phyloP scores from a whole-genome alignment of 2,888 invertebrate species.

The Lepidocyrtinus sp. region DNA sequence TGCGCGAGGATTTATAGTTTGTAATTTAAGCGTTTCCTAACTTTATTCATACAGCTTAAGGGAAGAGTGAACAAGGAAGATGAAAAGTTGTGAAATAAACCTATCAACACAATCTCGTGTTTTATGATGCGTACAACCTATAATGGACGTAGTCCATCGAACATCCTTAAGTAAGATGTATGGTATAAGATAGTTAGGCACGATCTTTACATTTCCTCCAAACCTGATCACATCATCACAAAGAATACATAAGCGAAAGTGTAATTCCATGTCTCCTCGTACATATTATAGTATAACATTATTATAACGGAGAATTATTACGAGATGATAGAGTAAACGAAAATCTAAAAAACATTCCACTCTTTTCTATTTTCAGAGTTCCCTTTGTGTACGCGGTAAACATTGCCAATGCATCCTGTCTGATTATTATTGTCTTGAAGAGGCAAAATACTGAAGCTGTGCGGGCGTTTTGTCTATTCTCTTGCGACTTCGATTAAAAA shows the following conservation, averaged over 20 bases:
- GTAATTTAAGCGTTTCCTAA: no score
- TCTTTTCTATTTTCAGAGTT: not conserved
- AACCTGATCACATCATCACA: no score
- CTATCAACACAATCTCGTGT: no score
- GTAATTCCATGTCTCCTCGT: not conserved
- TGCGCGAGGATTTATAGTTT: no score
- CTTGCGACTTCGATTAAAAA: not conserved
- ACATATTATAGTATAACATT: not conserved
- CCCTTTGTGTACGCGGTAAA: not conserved
- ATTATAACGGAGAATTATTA: slow-evolving; percentile 7
- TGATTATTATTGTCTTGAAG: not conserved
- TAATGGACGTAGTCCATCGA: no score
- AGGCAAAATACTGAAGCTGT: slow-evolving; percentile 2
- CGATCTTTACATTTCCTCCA: no score
- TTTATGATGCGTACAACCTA: no score
- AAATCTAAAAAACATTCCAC: not conserved
- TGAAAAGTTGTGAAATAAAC: no score
- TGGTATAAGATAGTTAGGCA: no score
- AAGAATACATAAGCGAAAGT: slow-evolving; percentile 8
- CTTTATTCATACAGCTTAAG: no score
- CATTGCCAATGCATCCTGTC: not conserved
- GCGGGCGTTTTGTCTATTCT: not conserved
- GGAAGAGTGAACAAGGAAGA: no score
- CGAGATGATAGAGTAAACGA: not conserved
- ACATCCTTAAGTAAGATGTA: no score